Percentiles rank a stretch among this genome's conserved stretches.
These are phyloP conservation scores for Anser cygnoides DNA, from an alignment of 2,113 vertebrate genomes.

Conservation along the genomic window DNA sequence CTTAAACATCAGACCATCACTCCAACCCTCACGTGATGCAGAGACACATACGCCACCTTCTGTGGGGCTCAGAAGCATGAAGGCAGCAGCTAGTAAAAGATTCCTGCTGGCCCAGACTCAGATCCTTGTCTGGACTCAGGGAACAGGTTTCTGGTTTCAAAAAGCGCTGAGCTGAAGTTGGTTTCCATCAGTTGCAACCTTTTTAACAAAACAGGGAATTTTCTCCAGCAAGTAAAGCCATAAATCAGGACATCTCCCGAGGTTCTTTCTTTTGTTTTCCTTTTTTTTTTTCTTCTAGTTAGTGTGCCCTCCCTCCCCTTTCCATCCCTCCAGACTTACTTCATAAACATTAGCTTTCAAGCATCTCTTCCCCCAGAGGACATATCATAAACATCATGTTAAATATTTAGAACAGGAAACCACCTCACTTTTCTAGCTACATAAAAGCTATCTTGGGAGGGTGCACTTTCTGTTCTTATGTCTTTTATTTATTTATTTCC, in stretches of 20 bases:
- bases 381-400: slow-evolving; percentile 59
- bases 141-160: slow-evolving; percentile 73
- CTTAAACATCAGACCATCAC: slow-evolving; percentile 23
- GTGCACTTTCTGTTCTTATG: not conserved
- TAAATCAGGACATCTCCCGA: slow-evolving; percentile 68
- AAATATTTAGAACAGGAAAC: slow-evolving; percentile 77
- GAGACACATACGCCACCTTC: slow-evolving; percentile 4
- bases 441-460: slow-evolving; percentile 65
- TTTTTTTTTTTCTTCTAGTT: not conserved
- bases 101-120: slow-evolving; percentile 60
- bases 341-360: slow-evolving; percentile 73
- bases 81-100: slow-evolving; percentile 55
- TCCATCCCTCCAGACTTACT: slow-evolving; percentile 70
- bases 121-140: slow-evolving; percentile 33
- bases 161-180: slow-evolving; percentile 23
- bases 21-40: slow-evolving; percentile 2
- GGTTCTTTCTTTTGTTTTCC: not conserved
- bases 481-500: slow-evolving; percentile 58
- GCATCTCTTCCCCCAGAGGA: slow-evolving; percentile 61
- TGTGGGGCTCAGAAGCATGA: not conserved
- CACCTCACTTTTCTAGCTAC: slow-evolving; percentile 56
- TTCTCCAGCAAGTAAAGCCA: slow-evolving; percentile 38
- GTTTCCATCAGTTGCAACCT: slow-evolving; percentile 37
- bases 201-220: slow-evolving; percentile 44
- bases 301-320: slow-evolving; percentile 27